These are phyloP conservation scores for Ranitomeya variabilis DNA, from an alignment of 2,113 vertebrate species.

Conservation along the genomic window DNA sequence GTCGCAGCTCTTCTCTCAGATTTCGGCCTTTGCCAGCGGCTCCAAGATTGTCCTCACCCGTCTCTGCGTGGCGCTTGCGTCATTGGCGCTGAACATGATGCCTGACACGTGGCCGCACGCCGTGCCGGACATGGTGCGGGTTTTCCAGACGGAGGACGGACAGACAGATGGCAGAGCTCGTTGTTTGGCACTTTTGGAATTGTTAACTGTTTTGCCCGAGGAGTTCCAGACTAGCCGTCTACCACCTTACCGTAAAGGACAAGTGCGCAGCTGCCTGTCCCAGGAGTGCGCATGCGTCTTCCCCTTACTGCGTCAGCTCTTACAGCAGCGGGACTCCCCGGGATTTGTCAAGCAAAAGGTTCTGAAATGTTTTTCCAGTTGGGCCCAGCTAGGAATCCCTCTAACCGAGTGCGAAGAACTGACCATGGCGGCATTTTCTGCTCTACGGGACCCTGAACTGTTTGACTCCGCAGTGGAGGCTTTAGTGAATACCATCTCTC, in stretches of 20 bases:
- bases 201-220: slow-evolving; percentile 95
- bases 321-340: slow-evolving; percentile 89
- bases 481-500: slow-evolving; percentile 96
- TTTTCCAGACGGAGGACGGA: slow-evolving; percentile 93
- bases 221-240: slow-evolving; percentile 98
- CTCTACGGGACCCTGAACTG: slow-evolving; percentile 92
- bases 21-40: slow-evolving; percentile 90
- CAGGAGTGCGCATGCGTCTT: slow-evolving; percentile 89
- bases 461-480: slow-evolving; percentile 97
- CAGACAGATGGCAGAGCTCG: slow-evolving; percentile 90
- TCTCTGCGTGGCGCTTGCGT: slow-evolving; percentile 93
- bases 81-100: slow-evolving; percentile 97
- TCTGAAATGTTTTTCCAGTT: slow-evolving; percentile 97
- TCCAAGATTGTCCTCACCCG: slow-evolving; percentile 98
- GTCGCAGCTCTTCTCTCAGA: slow-evolving; percentile 95
- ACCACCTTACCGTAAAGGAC: slow-evolving; percentile 91
- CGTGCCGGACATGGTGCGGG: slow-evolving; percentile 93
- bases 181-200: slow-evolving; percentile 92
- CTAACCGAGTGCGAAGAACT: slow-evolving; percentile 91
- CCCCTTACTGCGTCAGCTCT: slow-evolving; percentile 92
- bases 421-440: slow-evolving; percentile 90
- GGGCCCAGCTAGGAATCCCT: slow-evolving; percentile 95
- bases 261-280: slow-evolving; percentile 90
- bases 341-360: slow-evolving; percentile 96
- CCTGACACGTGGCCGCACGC: slow-evolving; percentile 95